phyloP scores from a whole-genome alignment of 2,113 vertebrate species.

The Anthoscopus minutus region DNA sequence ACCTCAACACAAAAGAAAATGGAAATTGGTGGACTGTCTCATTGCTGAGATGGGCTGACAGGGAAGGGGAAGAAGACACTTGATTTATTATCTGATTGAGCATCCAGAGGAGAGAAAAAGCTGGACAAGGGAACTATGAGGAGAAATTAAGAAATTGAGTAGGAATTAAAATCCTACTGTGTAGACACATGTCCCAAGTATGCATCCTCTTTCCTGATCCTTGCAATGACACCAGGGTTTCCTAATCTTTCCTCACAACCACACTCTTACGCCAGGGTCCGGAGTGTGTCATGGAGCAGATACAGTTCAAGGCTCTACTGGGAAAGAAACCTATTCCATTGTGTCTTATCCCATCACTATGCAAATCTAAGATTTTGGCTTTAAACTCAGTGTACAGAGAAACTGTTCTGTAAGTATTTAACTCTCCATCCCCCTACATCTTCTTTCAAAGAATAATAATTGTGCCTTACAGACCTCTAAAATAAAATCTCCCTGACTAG shows the following conservation, averaged over 20 bases:
- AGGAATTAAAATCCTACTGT: background rate
- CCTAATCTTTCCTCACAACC: background rate
- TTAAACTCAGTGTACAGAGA: background rate
- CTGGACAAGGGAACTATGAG: background rate
- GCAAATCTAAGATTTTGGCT: background rate
- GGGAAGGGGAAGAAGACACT: background rate
- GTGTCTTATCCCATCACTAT: background rate
- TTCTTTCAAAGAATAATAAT: background rate
- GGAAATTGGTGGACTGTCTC: background rate
- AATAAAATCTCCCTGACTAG: background rate
- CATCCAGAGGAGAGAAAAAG: background rate
- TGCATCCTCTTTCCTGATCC: background rate
- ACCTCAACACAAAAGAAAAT: background rate
- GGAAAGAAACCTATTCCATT: background rate
- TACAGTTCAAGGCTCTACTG: background rate
- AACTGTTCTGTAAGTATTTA: background rate
- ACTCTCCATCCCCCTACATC: background rate
- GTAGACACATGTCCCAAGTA: fast-evolving
- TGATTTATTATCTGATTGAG: background rate
- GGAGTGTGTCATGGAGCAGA: background rate
- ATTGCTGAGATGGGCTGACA: background rate
- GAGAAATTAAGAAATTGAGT: background rate
- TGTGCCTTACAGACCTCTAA: background rate
- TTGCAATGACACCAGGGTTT: background rate
- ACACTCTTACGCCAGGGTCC: background rate